Base-by-base conservation (phyloP, 2,888 invertebrate genomes). In the Aelia acuminata region DNA sequence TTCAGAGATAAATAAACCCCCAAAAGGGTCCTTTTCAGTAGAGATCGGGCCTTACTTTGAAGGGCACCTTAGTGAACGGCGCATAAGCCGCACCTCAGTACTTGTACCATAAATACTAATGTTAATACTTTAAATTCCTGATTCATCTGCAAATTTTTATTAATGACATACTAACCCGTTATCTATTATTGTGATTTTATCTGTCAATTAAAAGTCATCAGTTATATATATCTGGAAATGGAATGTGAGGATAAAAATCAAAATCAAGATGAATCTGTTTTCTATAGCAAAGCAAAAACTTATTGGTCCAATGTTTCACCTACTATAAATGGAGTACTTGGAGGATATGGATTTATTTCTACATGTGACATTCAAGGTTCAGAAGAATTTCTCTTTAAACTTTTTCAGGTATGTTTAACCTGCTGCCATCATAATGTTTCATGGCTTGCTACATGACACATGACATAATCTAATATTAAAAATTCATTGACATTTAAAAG, bases 301-400 rank as follows among this genome's bases (percentile, higher is more conserved):
- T 99, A 98, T 92, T 99, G 98, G 98, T 94, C 96, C 1, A 94
- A 94, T 90, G 94, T 98, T 88, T 96, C 97, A 0, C 94, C 98
- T 0, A 98, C 98, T 0, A 93, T 98, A 15, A 95, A 98, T 92
- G 99, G 99, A 22, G 98, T 99, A 95, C 94, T 99, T 0, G 99
- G 99, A 11, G 99, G 99, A 5, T 97, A 97, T 92, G 97, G 96
- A 0, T 94, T 95, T 91, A 96, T 99, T 88, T 97, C 98, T 48
- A 94, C 95, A 88, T 95, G 95, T 87, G 99, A 99, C 92, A 95
- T 99, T 89, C 94, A 95, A 90, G 96, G 96, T n/a, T 99, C 99
- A 0, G 95, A 94, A 91, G 92, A 93, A 80, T 98, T 99, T 93
- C 93, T 99, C 48, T 94, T 95, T 87, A 94, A 95, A 89, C 91